Evolutionary conservation across 2,113 vertebrate species (phyloP), one percentile per base, ranked within the genome.

Genomic region (Phylloscopus trochilus): DNA sequence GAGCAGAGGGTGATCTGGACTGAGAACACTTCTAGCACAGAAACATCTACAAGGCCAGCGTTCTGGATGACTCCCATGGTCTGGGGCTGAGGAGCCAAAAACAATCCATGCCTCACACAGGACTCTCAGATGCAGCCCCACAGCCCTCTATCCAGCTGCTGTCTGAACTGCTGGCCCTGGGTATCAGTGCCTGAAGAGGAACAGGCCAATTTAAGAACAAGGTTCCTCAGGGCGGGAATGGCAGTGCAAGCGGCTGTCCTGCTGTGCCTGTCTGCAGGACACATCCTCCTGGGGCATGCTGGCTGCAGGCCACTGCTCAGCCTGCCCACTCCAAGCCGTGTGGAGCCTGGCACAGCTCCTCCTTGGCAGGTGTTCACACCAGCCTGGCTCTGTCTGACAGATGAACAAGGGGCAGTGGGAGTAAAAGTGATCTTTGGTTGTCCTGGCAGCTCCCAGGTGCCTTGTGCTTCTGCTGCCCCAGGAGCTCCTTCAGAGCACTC

Each of bases 251-350:
- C 0, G 0, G 59, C 64, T 47, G 6, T 41, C 49, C 49, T n/a
- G 52, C 70, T 55, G 55, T 10, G 4, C 5, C 4, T 10, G 16
- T 26, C 51, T 7, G 33, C 55, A 35, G 39, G 56, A 82, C 35
- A 52, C 35, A 7, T 72, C 58, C 52, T 79, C 62, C 58, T 26
- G 41, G 66, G 28, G 43, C 4, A 0, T 1, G 26, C 2, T 35
- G 6, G 23, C 83, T 47, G 58, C 73, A 53, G 88, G 28, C 56
- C 2, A 1, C 35, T 5, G 46, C 75, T 70, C 60, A 24, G 67
- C 56, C 44, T 15, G 52, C 59, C 84, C 0, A 1, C 51, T 52
- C 56, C 0, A 1, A 91, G 62, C 31, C 0, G 0, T 14, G 66
- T 2, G 3, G 70, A 70, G 52, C 56, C 37, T 0, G 0, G 15